phyloP scores from a whole-genome alignment of 2,797 vertebrate genomes.

The Arnoldichthys spilopterus region DNA sequence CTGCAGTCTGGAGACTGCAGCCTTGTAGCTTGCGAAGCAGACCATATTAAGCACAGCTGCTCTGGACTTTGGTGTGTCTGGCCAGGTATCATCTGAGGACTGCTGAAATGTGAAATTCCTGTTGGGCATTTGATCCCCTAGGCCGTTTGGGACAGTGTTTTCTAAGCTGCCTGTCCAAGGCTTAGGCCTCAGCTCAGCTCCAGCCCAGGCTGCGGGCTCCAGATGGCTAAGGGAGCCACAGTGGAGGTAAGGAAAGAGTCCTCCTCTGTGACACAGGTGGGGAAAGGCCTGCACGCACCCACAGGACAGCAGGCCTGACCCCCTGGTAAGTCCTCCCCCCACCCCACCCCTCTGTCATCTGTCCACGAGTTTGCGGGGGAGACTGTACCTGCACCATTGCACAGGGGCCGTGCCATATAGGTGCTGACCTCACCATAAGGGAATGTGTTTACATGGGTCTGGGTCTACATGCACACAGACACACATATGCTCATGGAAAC shows the following conservation, averaged over 20 bases:
- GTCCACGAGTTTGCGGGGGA: slow-evolving; percentile 53
- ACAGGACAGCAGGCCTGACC: slow-evolving; percentile 50
- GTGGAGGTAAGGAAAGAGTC: slow-evolving; percentile 60
- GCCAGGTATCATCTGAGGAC: slow-evolving; percentile 49
- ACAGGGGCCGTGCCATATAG: slow-evolving; percentile 22
- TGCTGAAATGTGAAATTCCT: slow-evolving; percentile 40
- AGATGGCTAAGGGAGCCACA: slow-evolving; percentile 64
- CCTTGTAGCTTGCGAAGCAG: slow-evolving; percentile 19
- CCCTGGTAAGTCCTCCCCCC: slow-evolving; percentile 37
- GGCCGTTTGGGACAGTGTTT: slow-evolving; percentile 25
- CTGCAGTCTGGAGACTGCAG: slow-evolving; percentile 3
- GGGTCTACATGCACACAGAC: not conserved
- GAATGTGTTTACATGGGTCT: slow-evolving; percentile 19
- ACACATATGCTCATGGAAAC: slow-evolving; percentile 13
- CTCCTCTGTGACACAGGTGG: slow-evolving; percentile 76
- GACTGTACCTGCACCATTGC: slow-evolving; percentile 43
- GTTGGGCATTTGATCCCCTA: slow-evolving; percentile 40
- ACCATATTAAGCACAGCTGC: slow-evolving; percentile 41
- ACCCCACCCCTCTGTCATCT: slow-evolving; percentile 54
- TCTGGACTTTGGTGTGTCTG: slow-evolving; percentile 21
- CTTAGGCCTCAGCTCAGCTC: slow-evolving; percentile 24
- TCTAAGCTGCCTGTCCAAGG: slow-evolving; percentile 21
- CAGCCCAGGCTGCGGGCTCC: slow-evolving; percentile 53
- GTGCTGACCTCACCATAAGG: slow-evolving; percentile 17
- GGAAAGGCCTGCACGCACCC: slow-evolving; percentile 54